Evolutionary conservation across 2,113 vertebrate species (phyloP).

Genomic region (Corythoichthys intestinalis): DNA sequence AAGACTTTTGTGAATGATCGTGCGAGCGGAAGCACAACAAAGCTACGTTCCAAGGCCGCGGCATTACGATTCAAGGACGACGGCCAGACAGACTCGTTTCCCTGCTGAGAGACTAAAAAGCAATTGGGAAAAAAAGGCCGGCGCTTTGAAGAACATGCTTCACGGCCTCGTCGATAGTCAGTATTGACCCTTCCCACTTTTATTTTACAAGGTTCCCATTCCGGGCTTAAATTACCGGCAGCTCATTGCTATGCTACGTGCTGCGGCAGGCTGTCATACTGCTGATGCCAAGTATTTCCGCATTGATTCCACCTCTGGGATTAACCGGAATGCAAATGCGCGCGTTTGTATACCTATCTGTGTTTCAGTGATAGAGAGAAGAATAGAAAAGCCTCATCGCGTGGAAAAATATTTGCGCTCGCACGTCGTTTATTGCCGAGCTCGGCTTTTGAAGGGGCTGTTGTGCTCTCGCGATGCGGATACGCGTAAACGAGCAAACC

Average conservation of each 20-base stretch:
- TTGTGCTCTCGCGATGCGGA: neutral
- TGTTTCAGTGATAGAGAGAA: constrained; percentile 18
- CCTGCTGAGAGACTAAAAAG: constrained; percentile 45
- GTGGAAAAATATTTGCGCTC: constrained; percentile 5
- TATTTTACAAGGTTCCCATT: constrained; percentile 65
- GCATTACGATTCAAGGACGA: constrained; percentile 59
- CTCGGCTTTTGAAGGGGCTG: neutral
- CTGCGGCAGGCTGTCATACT: constrained; percentile 59
- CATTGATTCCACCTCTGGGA: constrained; percentile 73
- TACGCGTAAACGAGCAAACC: neutral
- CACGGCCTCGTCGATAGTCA: constrained; percentile 58
- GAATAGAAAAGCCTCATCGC: neutral
- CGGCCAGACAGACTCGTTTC: constrained; percentile 38
- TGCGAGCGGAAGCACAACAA: constrained; percentile 30
- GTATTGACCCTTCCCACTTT: constrained; percentile 68
- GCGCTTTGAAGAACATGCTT: constrained; percentile 59
- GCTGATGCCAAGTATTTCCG: constrained; percentile 70
- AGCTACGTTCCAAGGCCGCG: constrained; percentile 52
- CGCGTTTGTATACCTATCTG: constrained; percentile 13
- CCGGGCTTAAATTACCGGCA: constrained; percentile 50
- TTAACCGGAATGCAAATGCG: constrained; percentile 69
- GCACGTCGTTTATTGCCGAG: neutral
- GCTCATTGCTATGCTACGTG: constrained; percentile 62
- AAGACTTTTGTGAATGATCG: constrained; percentile 9
- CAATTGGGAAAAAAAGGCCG: constrained; percentile 19